Base-by-base conservation (phyloP, 2,888 invertebrate genomes). In the Nymphalis urticae region DNA sequence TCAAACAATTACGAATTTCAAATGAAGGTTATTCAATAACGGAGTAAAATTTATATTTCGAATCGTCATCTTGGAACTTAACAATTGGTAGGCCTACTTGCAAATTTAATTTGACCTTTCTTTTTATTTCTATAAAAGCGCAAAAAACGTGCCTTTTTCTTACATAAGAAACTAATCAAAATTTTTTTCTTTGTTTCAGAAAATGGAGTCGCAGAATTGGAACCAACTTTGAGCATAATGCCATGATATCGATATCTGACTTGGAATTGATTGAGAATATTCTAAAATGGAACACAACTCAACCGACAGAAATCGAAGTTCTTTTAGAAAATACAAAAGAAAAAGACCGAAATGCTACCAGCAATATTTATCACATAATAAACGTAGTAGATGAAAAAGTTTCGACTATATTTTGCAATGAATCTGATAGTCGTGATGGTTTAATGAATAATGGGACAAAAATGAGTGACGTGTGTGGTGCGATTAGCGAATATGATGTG, bases 281-380 rank as follows among this genome's bases (percentile, higher is more conserved):
- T n/a, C 62, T 80, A 84, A 82, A 76, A 92, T 92, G 92, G 92
- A 91, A 90, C 80, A 77, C 70, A 32, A 82, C 87, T 42, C 74
- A 75, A 62, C 80, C 80, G 17, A 73, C 76, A 62, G 81, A 81
- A 75, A 78, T 85, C 73, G 85, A 86, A 79, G 70, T 84, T 58
- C 72, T 80, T 71, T 82, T 83, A 82, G 89, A 85, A 87, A 86
- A 78, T 80, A 79, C 71, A 71, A 79, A 67, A 78, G 87, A 81
- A 80, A 87, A 84, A 86, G 85, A 81, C 21, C 76, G 79, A 78
- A 87, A 86, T 48, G 50, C 79, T 16, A 83, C 85, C 2, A 82
- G 79, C 74, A 82, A 82, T 51, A 72, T 86, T 1, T 90, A 89
- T 75, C 82, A 86, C 70, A 80, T 88, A 63, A 76, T 85, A 16